Evolutionary conservation across 2,888 invertebrate genomes (phyloP).

Genomic region (Apocheima hispidaria): DNA sequence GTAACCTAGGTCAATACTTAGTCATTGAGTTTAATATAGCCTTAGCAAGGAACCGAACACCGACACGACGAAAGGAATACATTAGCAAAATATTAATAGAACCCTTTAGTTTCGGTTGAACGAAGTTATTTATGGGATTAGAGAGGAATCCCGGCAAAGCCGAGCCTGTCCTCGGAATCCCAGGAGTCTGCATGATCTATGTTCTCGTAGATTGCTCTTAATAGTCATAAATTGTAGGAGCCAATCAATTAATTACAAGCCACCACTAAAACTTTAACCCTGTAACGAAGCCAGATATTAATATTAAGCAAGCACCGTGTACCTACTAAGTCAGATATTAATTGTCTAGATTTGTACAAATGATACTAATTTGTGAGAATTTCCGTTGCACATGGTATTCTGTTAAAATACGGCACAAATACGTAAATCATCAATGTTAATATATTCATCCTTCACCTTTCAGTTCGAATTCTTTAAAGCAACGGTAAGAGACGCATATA

Average conservation of each 20-base stretch:
- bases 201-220: constrained; percentile 13
- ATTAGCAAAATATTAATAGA: constrained; percentile 33
- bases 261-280: constrained; percentile 14
- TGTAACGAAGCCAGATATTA: constrained; percentile 28
- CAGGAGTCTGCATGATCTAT: constrained; percentile 31
- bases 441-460: not conserved
- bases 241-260: constrained; percentile 29
- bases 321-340: constrained; percentile 22
- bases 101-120: constrained; percentile 24
- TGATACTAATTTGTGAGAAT: constrained; percentile 11
- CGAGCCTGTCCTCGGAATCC: constrained; percentile 20
- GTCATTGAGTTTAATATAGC: not conserved
- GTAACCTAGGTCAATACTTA: not conserved
- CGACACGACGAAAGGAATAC: constrained; percentile 13
- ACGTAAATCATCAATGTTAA: not conserved
- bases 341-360: constrained; percentile 18
- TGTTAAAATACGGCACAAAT: constrained; percentile 1
- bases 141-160: constrained; percentile 22
- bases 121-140: constrained; percentile 33
- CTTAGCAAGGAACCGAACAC: not conserved
- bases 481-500: not conserved
- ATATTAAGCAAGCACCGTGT: constrained; percentile 15
- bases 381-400: constrained; percentile 6
- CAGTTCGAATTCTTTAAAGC: not conserved
- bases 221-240: constrained; percentile 3